Base-by-base conservation (phyloP, 2,888 invertebrate genomes). In the Caenorhabditis virilis region DNA sequence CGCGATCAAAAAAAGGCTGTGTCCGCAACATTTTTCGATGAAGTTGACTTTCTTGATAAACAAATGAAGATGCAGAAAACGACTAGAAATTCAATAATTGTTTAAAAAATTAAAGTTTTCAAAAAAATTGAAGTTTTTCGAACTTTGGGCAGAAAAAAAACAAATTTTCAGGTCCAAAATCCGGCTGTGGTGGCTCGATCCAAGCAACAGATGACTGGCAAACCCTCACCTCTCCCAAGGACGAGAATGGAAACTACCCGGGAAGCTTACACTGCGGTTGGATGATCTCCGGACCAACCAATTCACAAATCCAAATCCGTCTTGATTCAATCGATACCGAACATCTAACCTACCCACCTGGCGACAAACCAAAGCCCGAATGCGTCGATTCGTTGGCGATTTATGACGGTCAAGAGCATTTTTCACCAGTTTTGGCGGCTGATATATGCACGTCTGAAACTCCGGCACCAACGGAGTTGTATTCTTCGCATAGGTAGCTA, bases 181-280 rank as follows among this genome's bases (percentile, higher is more conserved):
- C 59, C 0, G 82, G 82, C 9, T 82, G 82, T 53, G 82, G 82
- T 30, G 82, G 82, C 11, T 48, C 50, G n/a, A 46, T 78, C 51
- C 51, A 35, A n/a, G 80, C 79, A 2, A 74, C 57, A 2, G 58
- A 45, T 2, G 64, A 75, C 0, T 77, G 77, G 78, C 53, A 79
- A 41, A 72, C 71, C 11, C 52, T 82, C 23, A 54, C 43, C 1
- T 64, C 67, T 20, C 80, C 80, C 5, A 38, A 63, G 23, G 64
- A 66, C 27, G 56, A 59, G 5, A 62, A 62, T 39, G 70, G 74
- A 38, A 67, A 60, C 25, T 80, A 81, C 56, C 69, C 59, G 30
- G 47, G 72, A 36, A 62, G 73, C 43, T 52, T 82, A 36, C 35
- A 69, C 13, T 82, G 82, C 54, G 69, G 75, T 47, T 82, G 81